Conservation (phyloP, 2,888 invertebrate genomes). For the Ditula angustiorana region DNA sequence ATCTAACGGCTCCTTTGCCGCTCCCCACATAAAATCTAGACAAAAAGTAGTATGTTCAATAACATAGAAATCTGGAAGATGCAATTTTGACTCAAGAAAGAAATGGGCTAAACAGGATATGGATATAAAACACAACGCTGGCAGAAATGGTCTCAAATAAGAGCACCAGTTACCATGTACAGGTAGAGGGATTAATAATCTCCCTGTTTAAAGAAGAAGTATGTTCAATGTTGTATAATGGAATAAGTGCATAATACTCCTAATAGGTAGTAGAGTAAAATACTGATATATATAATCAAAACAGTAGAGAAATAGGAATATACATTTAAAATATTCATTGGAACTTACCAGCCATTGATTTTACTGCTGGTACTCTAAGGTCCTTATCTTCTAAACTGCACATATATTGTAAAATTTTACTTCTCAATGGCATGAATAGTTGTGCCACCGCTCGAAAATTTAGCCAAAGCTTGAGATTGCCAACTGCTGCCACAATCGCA, state of each 20-base stretch:
- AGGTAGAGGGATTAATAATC: too few relatives aligned
- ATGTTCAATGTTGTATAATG: not conserved
- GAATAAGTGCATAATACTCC: not conserved
- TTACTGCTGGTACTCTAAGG: slow-evolving; percentile 93
- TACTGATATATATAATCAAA: not conserved
- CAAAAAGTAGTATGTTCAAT: not conserved
- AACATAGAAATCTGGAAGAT: not conserved
- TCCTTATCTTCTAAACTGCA: slow-evolving; percentile 97
- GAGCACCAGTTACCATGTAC: too few relatives aligned
- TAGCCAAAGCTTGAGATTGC: slow-evolving; percentile 97
- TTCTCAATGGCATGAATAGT: slow-evolving; percentile 94
- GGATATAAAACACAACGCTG: too few relatives aligned
- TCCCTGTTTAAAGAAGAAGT: too few relatives aligned
- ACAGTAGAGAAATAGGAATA: not conserved
- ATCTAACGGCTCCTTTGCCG: slow-evolving; percentile 96
- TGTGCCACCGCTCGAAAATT: slow-evolving; percentile 96
- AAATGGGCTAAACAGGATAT: too few relatives aligned
- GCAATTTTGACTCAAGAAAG: too few relatives aligned
- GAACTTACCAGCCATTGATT: slow-evolving; percentile 94
- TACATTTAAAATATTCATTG: not conserved
- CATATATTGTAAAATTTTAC: slow-evolving; percentile 96
- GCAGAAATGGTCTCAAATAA: too few relatives aligned
- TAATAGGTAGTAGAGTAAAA: too few relatives aligned
- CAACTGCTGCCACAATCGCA: slow-evolving; percentile 95
- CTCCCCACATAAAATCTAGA: slow-evolving; percentile 97